These are phyloP conservation scores for Molothrus aeneus DNA, from an alignment of 2,797 vertebrate species.

Conservation along the genomic window DNA sequence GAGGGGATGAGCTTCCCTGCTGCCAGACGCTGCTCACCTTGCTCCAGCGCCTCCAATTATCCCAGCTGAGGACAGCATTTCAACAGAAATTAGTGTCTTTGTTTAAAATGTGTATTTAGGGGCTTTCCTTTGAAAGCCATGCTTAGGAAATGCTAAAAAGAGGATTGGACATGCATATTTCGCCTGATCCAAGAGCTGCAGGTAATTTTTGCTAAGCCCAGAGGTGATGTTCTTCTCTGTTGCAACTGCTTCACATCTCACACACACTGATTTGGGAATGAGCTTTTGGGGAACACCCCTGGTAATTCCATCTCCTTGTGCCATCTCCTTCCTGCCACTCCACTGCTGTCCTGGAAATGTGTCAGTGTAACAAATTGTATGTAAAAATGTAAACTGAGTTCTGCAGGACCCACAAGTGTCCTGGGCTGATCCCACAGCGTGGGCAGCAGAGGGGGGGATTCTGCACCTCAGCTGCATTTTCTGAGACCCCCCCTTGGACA, in stretches of 20 bases:
- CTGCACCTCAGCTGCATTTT: neutral
- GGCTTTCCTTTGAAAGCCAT: neutral
- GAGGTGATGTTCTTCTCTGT: neutral
- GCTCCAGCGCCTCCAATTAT: neutral
- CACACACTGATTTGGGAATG: neutral
- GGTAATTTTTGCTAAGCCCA: neutral
- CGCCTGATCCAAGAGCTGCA: neutral
- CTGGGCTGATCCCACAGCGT: neutral
- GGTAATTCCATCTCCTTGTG: neutral
- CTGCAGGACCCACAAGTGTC: fast-evolving
- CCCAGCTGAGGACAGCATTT: neutral
- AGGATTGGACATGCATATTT: neutral
- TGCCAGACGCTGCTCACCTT: neutral
- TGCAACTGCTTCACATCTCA: neutral
- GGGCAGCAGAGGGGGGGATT: neutral
- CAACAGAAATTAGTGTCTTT: neutral
- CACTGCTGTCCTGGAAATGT: neutral
- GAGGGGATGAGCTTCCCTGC: neutral
- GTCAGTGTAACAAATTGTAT: neutral
- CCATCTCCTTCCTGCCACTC: neutral
- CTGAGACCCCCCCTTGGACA: neutral
- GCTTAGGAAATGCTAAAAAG: neutral
- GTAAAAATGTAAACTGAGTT: neutral
- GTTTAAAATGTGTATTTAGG: neutral
- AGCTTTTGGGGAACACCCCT: neutral